Evolutionary conservation across 2,113 vertebrate species (phyloP), one percentile per base, ranked within the genome.

Genomic region (Clarias gariepinus): DNA sequence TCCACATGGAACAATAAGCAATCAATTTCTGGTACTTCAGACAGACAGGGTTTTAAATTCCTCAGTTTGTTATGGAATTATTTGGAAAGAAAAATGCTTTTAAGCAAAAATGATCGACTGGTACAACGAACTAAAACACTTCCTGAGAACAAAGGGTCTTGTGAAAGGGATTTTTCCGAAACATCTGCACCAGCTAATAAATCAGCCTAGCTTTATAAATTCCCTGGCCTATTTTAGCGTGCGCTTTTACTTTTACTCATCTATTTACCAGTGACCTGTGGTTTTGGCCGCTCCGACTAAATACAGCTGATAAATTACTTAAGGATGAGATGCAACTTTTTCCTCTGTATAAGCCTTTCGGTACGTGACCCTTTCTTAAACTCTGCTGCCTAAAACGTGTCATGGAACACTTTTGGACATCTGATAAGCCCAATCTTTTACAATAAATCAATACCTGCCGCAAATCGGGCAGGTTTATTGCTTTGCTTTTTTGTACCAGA

Each of bases 301-400:
- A 57, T 7, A 55, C 61, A 80, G 84, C 84, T 60, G 77, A 86
- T 69, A 52, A 28, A 58, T 58, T 28, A 86, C 58, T 76, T 80
- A 18, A 61, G 25, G 21, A 61, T 28, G 58, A 52, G n/a, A 21
- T 3, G 58, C 52, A 58, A 52, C 83, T 41, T 58, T 84, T 84
- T 36, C 52, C 74, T 18, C 5, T 25, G 52, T 30, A 71, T 58
- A 36, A 73, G 41, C 60, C 82, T 36, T 55, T 28, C n/a, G 1
- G 18, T 33, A 18, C 5, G n/a, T 5, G 33, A 15, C 47, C 11
- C 64, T 69, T 83, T 60, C 82, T 41, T 61, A 19, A 28, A 61
- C 1, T 74, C 23, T 30, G 60, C 68, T 60, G 82, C 23, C 28
- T 6, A 25, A 25, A n/a, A 36, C 23, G 2, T 41, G 30, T 58